A percentile compares a stretch with the other conserved stretches of the same genome.
These are phyloP conservation scores for Erpobdella octoculata DNA, from an alignment of 2,888 invertebrate species.

Conservation along the genomic window DNA sequence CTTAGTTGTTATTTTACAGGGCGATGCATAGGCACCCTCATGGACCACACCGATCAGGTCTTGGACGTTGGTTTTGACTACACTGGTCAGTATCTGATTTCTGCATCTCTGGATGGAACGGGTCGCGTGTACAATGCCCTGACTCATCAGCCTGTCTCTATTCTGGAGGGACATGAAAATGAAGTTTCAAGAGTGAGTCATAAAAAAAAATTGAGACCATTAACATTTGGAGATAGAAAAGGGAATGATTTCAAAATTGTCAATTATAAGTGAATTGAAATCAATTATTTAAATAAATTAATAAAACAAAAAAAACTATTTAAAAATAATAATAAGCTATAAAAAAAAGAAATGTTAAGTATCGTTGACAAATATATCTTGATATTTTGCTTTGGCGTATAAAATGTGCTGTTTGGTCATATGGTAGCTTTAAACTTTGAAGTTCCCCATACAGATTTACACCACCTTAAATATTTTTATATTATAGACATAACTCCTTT, in stretches of 20 bases:
- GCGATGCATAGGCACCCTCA: conserved; percentile 46
- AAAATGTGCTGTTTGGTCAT: no score
- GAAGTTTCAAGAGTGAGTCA: conserved; percentile 51
- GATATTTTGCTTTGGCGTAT: no score
- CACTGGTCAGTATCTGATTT: conserved; percentile 65
- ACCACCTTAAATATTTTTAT: background rate
- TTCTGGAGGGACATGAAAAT: conserved; percentile 52
- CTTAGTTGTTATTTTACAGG: no score
- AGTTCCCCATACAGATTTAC: background rate
- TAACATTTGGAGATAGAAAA: background rate
- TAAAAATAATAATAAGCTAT: background rate
- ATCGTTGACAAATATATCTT: no score
- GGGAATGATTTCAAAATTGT: no score
- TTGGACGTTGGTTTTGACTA: conserved; percentile 70
- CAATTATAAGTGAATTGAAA: background rate
- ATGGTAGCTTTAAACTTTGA: no score
- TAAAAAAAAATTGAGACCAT: background rate
- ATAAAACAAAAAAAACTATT: background rate
- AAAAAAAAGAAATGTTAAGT: background rate
- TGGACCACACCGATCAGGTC: conserved; percentile 57
- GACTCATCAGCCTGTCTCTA: conserved; percentile 51
- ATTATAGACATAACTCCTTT: background rate
- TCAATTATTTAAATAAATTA: background rate
- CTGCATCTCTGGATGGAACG: conserved; percentile 68
- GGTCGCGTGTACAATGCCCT: conserved; percentile 63